Evolutionary conservation across 1,140 invertebrate species (phyloP).

Genomic region (Drepana arcuata): DNA sequence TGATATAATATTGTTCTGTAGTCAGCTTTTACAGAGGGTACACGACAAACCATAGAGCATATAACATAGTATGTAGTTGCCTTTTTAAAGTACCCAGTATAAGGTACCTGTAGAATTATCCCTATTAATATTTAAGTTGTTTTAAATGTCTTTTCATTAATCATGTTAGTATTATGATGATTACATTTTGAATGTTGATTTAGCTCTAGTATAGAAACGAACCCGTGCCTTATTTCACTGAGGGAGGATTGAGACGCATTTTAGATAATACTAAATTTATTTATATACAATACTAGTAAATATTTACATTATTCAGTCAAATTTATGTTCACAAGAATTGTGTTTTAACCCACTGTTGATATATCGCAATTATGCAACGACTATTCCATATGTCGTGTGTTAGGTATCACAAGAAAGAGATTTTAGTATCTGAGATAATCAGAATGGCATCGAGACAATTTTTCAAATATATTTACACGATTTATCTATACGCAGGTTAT

Average conservation of each 20-base stretch:
- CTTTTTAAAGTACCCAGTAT: background rate
- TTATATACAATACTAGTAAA: conserved; percentile 57
- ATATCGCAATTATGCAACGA: background rate
- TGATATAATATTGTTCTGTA: conserved; percentile 45
- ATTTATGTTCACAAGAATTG: background rate
- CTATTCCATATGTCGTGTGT: background rate
- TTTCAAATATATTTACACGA: conserved; percentile 41
- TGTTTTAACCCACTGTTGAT: background rate
- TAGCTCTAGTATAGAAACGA: background rate
- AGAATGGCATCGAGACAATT: conserved; percentile 28
- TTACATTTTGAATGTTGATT: conserved; percentile 4
- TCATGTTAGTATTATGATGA: conserved; percentile 7
- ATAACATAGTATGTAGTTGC: background rate
- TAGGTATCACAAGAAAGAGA: background rate
- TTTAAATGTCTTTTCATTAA: conserved; percentile 3
- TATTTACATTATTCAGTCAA: conserved; percentile 69
- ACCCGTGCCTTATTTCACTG: background rate
- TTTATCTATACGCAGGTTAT: conserved; percentile 27
- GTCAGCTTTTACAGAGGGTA: conserved; percentile 35
- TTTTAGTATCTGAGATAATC: background rate
- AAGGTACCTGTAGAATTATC: background rate
- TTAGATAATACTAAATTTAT: conserved; percentile 39
- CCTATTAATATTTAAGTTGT: conserved; percentile 1
- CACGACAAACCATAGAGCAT: conserved; percentile 19
- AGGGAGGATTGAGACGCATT: conserved; percentile 28